Evolutionary conservation across 2,797 vertebrate genomes (phyloP).

Genomic region (Gorsachius magnificus): DNA sequence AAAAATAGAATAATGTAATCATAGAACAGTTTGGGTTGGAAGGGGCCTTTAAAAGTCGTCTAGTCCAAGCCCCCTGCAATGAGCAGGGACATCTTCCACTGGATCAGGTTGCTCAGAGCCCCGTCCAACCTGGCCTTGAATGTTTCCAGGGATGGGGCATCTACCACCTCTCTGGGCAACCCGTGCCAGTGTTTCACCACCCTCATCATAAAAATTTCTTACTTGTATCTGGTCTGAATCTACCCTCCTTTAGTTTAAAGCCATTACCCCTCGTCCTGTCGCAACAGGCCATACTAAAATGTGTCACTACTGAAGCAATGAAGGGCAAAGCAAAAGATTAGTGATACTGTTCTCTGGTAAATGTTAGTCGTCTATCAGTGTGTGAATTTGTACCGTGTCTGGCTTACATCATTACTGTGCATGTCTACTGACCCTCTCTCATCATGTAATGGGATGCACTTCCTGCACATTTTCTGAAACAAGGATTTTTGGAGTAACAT

Average conservation of each 20-base stretch:
- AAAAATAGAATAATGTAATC: not conserved
- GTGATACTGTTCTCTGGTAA: not conserved
- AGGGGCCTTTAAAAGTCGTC: not conserved
- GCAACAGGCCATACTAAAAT: not conserved
- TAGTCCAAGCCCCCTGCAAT: not conserved
- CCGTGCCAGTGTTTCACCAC: not conserved
- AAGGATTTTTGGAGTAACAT: not conserved
- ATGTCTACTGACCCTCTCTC: not conserved
- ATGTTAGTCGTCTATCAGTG: not conserved
- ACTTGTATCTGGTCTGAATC: not conserved
- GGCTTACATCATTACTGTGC: not conserved
- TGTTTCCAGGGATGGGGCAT: not conserved
- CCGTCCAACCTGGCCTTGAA: not conserved
- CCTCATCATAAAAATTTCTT: not conserved
- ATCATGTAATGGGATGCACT: not conserved
- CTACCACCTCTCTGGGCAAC: not conserved
- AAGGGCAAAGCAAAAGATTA: not conserved
- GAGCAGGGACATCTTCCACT: not conserved
- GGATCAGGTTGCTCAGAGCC: not conserved
- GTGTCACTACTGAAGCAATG: not conserved
- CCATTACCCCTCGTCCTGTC: fast-evolving
- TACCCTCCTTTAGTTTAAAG: not conserved
- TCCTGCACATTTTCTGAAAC: not conserved
- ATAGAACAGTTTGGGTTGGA: not conserved
- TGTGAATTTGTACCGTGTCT: not conserved